Conservation (phyloP, 2,113 vertebrate species). For the Nothoprocta pentlandii region DNA sequence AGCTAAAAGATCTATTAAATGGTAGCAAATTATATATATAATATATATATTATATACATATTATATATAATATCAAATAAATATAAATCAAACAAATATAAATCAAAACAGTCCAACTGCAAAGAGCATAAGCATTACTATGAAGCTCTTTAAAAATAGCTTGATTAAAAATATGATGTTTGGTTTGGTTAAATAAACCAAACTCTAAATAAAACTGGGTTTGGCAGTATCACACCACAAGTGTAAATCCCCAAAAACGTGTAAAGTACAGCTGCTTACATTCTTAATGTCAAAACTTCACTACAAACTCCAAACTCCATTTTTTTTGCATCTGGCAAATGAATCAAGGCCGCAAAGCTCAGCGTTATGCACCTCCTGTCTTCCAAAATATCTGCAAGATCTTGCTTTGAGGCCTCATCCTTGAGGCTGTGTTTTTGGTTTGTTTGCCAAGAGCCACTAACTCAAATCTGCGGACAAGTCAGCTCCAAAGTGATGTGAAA, state of each 20-base stretch:
- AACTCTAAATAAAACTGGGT: neutral
- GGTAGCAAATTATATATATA: neutral
- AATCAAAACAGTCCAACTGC: neutral
- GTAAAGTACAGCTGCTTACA: fast-evolving
- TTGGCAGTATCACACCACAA: neutral
- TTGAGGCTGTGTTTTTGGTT: neutral
- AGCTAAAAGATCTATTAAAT: neutral
- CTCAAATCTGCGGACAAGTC: neutral
- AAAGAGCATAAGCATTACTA: neutral
- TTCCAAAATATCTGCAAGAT: neutral
- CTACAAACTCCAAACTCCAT: neutral
- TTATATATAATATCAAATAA: too few relatives aligned
- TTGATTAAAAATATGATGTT: neutral
- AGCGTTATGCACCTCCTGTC: neutral
- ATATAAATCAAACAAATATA: neutral
- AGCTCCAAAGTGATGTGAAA: neutral
- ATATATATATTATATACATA: too few relatives aligned
- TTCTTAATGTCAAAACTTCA: neutral
- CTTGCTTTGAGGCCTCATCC: neutral
- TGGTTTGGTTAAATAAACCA: neutral
- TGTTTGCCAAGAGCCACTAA: neutral
- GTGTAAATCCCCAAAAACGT: neutral
- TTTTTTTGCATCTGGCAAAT: neutral
- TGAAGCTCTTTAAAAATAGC: neutral
- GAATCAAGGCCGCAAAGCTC: neutral